A percentile compares a stretch with the other conserved stretches of the same genome.
phyloP scores from a whole-genome alignment of 2,113 vertebrate species.

The Pseudorhombus dupliciocellatus region DNA sequence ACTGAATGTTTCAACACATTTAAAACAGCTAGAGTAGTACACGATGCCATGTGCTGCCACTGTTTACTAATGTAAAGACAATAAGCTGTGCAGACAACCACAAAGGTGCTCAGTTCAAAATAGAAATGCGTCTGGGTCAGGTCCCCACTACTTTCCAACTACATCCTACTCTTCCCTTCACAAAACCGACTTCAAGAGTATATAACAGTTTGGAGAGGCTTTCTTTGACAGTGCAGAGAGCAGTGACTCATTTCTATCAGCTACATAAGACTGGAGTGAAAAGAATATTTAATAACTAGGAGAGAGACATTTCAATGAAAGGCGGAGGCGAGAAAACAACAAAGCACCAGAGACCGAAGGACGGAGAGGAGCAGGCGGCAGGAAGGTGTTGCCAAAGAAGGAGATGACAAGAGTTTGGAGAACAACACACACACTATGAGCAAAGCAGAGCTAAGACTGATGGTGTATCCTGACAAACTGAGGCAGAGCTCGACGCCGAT shows the following conservation, averaged over 20 bases:
- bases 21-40: too few species aligned
- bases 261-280: slow-evolving; percentile 13
- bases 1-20: too few species aligned
- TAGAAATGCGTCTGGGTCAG: too few species aligned
- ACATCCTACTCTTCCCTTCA: neutral
- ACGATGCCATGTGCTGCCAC: too few species aligned
- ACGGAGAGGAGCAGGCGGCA: neutral
- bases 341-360: slow-evolving; percentile 15
- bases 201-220: neutral
- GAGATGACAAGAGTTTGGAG: slow-evolving; percentile 45
- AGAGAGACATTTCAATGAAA: slow-evolving; percentile 15
- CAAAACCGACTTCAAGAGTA: neutral
- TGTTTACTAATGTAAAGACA: too few species aligned
- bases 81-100: too few species aligned
- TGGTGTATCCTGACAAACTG: slow-evolving; percentile 1
- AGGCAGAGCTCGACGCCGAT: slow-evolving; percentile 17
- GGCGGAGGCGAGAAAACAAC: slow-evolving; percentile 23
- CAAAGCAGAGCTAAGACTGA: slow-evolving; percentile 8
- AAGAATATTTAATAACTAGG: slow-evolving; percentile 28
- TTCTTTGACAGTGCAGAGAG: slow-evolving; percentile 12
- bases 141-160: too few species aligned
- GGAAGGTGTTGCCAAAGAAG: slow-evolving; percentile 63
- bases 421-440: slow-evolving; percentile 2
- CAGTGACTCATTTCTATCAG: slow-evolving; percentile 16
- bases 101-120: too few species aligned